phyloP scores from a whole-genome alignment of 2,888 invertebrate species.

The Melanotus villosus region DNA sequence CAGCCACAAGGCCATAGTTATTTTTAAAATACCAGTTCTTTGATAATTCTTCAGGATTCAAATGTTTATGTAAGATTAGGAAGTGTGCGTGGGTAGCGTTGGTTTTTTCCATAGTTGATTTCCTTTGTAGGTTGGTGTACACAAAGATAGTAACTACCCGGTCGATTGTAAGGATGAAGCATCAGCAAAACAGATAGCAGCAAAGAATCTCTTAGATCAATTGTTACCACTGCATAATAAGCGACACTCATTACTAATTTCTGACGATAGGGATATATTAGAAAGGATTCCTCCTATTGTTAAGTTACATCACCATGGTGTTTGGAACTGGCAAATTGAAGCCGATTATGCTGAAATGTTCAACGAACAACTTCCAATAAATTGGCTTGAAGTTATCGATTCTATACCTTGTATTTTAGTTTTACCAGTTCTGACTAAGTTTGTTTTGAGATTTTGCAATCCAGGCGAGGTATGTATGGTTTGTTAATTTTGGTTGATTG shows the following conservation, averaged over 20 bases:
- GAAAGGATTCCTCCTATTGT: slow-evolving; percentile 67
- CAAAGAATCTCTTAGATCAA: slow-evolving; percentile 65
- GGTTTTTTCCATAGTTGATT: too few species aligned
- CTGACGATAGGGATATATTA: slow-evolving; percentile 59
- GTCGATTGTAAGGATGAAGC: slow-evolving; percentile 63
- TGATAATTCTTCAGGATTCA: too few species aligned
- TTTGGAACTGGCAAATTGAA: slow-evolving; percentile 69
- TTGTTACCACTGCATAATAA: slow-evolving; percentile 59
- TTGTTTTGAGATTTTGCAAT: slow-evolving; percentile 62
- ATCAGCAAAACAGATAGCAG: slow-evolving; percentile 67
- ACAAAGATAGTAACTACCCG: slow-evolving; percentile 68
- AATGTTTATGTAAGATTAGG: too few species aligned
- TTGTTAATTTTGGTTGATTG: too few species aligned
- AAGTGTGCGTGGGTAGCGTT: too few species aligned
- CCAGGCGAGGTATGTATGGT: slow-evolving; percentile 63
- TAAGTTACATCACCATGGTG: slow-evolving; percentile 67
- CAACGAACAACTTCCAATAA: slow-evolving; percentile 77
- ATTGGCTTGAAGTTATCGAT: slow-evolving; percentile 78
- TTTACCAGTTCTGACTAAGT: slow-evolving; percentile 64
- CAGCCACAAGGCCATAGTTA: too few species aligned
- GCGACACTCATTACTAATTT: slow-evolving; percentile 54
- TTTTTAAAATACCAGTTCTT: too few species aligned
- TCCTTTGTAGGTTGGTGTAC: slow-evolving; percentile 63
- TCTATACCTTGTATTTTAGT: slow-evolving; percentile 72
- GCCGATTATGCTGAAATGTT: slow-evolving; percentile 73